Evolutionary conservation across 1,140 invertebrate genomes (phyloP).

Genomic region (Monomorium pharaonis): DNA sequence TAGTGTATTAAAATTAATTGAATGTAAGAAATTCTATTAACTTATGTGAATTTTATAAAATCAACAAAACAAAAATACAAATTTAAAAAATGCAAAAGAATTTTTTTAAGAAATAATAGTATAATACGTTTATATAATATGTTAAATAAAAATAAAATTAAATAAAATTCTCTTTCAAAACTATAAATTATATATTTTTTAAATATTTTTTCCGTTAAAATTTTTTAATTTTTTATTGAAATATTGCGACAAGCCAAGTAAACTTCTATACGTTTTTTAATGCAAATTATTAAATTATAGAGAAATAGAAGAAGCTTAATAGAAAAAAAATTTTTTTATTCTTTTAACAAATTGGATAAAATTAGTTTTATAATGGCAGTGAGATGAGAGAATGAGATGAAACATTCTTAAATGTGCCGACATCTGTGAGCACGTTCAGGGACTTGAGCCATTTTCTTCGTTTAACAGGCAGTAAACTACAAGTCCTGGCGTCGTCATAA

Average conservation of each 20-base stretch:
- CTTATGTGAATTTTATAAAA: not conserved
- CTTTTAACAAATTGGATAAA: not conserved
- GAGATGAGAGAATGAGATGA: not conserved
- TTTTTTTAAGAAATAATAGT: not conserved
- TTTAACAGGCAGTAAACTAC: slow-evolving; percentile 68
- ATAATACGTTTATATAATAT: not conserved
- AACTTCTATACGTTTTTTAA: not conserved
- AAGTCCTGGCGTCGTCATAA: slow-evolving; percentile 63
- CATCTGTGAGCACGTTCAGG: slow-evolving; percentile 82
- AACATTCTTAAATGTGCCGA: slow-evolving; percentile 78
- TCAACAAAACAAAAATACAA: not conserved
- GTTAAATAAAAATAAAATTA: not conserved
- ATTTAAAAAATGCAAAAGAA: not conserved
- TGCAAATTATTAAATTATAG: not conserved
- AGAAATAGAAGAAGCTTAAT: too few species aligned
- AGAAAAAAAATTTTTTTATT: too few species aligned
- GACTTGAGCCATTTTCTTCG: slow-evolving; percentile 76
- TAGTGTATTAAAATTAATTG: not conserved
- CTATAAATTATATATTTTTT: not conserved
- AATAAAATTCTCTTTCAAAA: not conserved
- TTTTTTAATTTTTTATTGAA: not conserved
- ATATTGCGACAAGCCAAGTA: not conserved
- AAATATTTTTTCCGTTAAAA: not conserved
- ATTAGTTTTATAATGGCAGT: not conserved
- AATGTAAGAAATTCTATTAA: not conserved